Percentiles rank a stretch among this genome's conserved stretches.
Conservation (phyloP, 2,113 vertebrate genomes). For the Pangasianodon hypophthalmus region DNA sequence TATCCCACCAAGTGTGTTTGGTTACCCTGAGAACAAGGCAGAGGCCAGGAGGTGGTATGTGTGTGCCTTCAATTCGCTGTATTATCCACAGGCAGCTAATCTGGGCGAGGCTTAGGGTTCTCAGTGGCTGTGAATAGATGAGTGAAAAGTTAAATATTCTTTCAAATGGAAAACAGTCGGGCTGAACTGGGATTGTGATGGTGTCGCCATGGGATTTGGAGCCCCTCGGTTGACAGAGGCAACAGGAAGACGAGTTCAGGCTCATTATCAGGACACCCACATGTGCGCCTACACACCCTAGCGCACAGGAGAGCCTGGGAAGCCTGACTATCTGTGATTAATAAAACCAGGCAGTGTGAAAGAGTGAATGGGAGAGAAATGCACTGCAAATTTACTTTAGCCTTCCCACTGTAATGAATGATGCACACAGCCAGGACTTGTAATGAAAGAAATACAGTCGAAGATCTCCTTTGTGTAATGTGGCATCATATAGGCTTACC, state of each 20-base stretch:
- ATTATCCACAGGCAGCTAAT: constrained; percentile 80
- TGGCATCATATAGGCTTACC: neutral
- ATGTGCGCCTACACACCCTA: constrained; percentile 34
- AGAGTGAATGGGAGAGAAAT: constrained; percentile 31
- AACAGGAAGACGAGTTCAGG: constrained; percentile 60
- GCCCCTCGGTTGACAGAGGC: constrained; percentile 65
- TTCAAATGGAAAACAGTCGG: constrained; percentile 75
- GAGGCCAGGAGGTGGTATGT: constrained; percentile 66
- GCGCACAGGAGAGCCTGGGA: constrained; percentile 16
- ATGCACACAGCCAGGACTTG: neutral
- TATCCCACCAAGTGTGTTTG: constrained; percentile 75
- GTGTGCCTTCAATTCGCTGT: constrained; percentile 74
- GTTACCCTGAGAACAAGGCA: constrained; percentile 73
- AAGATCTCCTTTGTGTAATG: constrained; percentile 21
- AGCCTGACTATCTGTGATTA: constrained; percentile 39
- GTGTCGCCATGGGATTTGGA: constrained; percentile 63
- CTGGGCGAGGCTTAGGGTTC: constrained; percentile 74
- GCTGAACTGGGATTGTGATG: constrained; percentile 69
- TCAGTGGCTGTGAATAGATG: constrained; percentile 68
- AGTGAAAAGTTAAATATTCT: constrained; percentile 80
- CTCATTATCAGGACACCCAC: constrained; percentile 58
- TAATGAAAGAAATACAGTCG: constrained; percentile 7
- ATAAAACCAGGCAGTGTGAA: constrained; percentile 41
- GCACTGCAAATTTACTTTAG: constrained; percentile 38
- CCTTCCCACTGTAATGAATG: constrained; percentile 24